phyloP scores from a whole-genome alignment of 2,797 vertebrate species.

The Liasis olivaceus region DNA sequence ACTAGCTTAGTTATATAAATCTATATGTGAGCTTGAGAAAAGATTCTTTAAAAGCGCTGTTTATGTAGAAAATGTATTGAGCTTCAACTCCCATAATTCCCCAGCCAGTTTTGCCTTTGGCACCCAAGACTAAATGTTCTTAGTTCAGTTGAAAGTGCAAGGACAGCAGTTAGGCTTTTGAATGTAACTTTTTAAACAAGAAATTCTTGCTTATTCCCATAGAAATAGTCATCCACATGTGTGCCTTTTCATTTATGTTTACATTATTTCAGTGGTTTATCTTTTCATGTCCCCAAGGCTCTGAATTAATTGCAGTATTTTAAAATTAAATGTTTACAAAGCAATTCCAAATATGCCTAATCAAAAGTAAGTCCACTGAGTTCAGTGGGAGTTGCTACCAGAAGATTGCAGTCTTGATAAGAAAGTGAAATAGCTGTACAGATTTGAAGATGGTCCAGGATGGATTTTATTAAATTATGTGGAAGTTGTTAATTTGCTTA shows the following conservation, averaged over 20 bases:
- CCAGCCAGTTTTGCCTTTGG: background rate
- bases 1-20: background rate
- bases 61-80: background rate
- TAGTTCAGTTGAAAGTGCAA: slow-evolving; percentile 23
- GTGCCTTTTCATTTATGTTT: background rate
- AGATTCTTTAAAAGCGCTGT: background rate
- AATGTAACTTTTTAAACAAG: background rate
- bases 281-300: background rate
- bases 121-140: background rate
- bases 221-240: background rate
- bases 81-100: background rate
- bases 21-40: background rate
- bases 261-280: background rate
- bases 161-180: background rate
- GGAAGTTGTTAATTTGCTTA: slow-evolving; percentile 56
- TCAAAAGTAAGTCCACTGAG: background rate
- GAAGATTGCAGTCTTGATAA: background rate
- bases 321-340: slow-evolving; percentile 5
- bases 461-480: slow-evolving; percentile 27
- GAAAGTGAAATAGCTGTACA: background rate
- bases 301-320: background rate
- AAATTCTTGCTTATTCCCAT: background rate
- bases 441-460: slow-evolving; percentile 33
- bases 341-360: background rate
- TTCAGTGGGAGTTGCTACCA: background rate